Base-by-base conservation (phyloP, 2,888 invertebrate species). In the Lepeophtheirus nordmannii region DNA sequence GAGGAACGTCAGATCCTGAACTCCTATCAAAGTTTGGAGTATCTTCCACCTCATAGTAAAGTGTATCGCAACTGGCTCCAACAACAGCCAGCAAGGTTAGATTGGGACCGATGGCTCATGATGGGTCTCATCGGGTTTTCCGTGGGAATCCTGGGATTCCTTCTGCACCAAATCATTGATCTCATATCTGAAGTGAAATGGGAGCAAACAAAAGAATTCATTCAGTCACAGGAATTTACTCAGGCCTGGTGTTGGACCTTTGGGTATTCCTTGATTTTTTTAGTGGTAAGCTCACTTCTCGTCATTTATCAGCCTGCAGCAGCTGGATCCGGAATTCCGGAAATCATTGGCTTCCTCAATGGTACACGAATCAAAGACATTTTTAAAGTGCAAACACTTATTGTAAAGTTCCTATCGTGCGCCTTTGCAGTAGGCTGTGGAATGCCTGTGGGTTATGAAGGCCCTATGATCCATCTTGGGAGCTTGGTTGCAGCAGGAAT, bases 401-500 rank as follows among this genome's bases (percentile, higher is more conserved):
- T 72, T 37, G 73, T 74, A 59, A 75, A 75, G 70, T 75, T 75
- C 66, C 67, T 74, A 23, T 74, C 75, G 5, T 73, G 72, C 68
- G 68, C 69, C 20, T 71, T 73, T 39, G 75, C 75, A 39, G 75
- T 76, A 53, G 74, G 75, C 3, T 73, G 74, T 70, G 76, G 76
- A 10, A 72, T 76, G 70, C 76, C 76, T 14, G 75, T 76, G 0
- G 76, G 76, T 14, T 76, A 75, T n/a, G 76, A 76, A 69, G 76
- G 76, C 30, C 76, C 76, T 14, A 76, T 76, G 76, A 75, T 76
- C 60, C 76, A 76, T 69, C 70, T 76, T 67, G 76, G 76, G 74
- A 68, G 68, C 58, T 65, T 68, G 56, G 64, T 68, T 20, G 68
- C 68, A 17, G 68, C 69, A 10, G 68, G 69, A 11, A 65, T 68